phyloP scores from a whole-genome alignment of 2,797 vertebrate genomes.

The Tragopan temminckii region DNA sequence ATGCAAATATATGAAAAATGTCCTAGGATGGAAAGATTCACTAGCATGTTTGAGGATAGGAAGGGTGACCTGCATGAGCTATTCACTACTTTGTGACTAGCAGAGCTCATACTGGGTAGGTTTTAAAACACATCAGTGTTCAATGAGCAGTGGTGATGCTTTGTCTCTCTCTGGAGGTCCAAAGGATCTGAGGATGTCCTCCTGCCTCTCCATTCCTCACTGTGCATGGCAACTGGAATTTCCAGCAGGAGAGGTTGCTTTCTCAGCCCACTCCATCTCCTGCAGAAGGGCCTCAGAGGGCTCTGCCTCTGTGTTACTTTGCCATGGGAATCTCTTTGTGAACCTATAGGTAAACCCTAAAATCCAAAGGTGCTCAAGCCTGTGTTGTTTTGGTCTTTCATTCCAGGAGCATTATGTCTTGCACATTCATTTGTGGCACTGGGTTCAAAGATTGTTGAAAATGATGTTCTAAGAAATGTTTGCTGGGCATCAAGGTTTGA shows the following conservation, averaged over 20 bases:
- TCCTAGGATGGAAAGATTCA: background rate
- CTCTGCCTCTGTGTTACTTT: background rate
- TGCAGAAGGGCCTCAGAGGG: background rate
- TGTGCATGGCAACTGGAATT: background rate
- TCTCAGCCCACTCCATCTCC: fast-evolving
- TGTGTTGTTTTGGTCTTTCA: background rate
- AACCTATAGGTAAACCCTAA: conserved; percentile 10
- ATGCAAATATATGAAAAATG: background rate
- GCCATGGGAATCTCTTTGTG: background rate
- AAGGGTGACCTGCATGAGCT: background rate
- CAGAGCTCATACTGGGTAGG: background rate
- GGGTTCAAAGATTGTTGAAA: background rate
- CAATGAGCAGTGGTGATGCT: background rate
- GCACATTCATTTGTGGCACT: background rate
- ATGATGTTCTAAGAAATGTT: background rate
- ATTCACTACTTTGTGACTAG: background rate
- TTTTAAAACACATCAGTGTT: background rate
- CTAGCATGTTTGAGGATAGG: background rate
- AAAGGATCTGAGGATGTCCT: background rate
- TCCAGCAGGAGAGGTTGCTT: background rate
- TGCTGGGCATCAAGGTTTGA: background rate
- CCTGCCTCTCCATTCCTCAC: background rate
- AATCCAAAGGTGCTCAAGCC: background rate
- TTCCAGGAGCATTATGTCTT: background rate
- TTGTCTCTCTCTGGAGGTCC: background rate